Evolutionary conservation across 1,140 invertebrate genomes (phyloP).

Genomic region (Ridgeia piscesae): DNA sequence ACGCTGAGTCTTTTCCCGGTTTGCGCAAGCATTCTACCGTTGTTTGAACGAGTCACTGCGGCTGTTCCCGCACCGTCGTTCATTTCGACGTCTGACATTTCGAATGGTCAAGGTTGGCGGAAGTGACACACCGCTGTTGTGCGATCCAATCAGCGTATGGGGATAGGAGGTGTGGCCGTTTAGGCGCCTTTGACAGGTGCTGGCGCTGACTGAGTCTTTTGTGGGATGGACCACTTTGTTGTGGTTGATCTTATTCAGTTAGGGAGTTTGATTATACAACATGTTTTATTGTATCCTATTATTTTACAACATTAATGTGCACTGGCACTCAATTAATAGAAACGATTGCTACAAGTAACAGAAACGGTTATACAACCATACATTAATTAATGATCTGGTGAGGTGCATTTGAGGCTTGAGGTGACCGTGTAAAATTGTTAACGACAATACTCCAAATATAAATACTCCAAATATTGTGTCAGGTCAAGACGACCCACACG

Average conservation of each 20-base stretch:
- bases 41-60: background rate
- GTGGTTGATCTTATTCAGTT: background rate
- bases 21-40: background rate
- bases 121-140: background rate
- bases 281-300: too few relatives aligned
- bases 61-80: background rate
- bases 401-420: too few relatives aligned
- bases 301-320: too few relatives aligned
- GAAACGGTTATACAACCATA: too few relatives aligned
- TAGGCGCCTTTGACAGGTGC: background rate
- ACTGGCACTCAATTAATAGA: too few relatives aligned
- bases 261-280: too few relatives aligned
- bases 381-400: too few relatives aligned
- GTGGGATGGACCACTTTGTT: background rate
- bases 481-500: too few relatives aligned
- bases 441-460: too few relatives aligned
- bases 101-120: background rate
- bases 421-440: too few relatives aligned
- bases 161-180: background rate
- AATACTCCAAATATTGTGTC: too few relatives aligned
- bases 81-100: background rate
- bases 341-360: too few relatives aligned
- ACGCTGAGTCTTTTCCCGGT: background rate
- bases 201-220: background rate
- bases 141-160: background rate